Evolutionary conservation across 23 tunicate species (phyloP).

Genomic region (Oikopleura vanhoeffeni): DNA sequence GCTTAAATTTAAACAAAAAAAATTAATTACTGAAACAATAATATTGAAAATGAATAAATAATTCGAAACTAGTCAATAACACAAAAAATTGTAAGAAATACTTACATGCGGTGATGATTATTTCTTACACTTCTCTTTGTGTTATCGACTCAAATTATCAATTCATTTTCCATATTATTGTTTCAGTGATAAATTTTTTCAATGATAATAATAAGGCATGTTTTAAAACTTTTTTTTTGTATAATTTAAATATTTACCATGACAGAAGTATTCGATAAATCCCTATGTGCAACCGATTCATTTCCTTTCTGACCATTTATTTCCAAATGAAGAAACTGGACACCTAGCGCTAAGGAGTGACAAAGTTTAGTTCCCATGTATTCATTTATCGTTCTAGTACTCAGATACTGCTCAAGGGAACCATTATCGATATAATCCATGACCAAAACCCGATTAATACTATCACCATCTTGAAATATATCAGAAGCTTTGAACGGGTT

Average conservation of each 20-base stretch:
- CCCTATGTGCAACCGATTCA: background rate
- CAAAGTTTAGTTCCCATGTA: background rate
- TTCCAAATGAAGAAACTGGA: background rate
- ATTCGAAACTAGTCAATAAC: too few species aligned
- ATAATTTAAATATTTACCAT: background rate
- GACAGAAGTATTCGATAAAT: slow-evolving; percentile 5
- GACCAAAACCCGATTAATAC: background rate
- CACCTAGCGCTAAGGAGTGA: background rate
- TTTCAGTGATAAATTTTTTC: too few species aligned
- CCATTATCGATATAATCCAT: background rate
- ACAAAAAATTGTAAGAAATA: too few species aligned
- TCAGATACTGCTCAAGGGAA: background rate
- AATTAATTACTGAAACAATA: too few species aligned
- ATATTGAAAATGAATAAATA: too few species aligned
- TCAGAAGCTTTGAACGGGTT: slow-evolving; percentile 11
- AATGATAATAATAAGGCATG: too few species aligned
- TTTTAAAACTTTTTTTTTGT: too few species aligned
- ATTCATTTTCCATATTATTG: too few species aligned
- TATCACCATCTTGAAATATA: background rate
- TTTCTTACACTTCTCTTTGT: too few species aligned
- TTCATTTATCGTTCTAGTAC: background rate
- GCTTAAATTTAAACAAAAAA: too few species aligned
- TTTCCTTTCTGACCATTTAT: slow-evolving; percentile 11
- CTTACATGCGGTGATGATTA: too few species aligned
- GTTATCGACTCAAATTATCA: too few species aligned